Base-by-base conservation (phyloP, 2,113 vertebrate species). In the Pluvialis apricaria region DNA sequence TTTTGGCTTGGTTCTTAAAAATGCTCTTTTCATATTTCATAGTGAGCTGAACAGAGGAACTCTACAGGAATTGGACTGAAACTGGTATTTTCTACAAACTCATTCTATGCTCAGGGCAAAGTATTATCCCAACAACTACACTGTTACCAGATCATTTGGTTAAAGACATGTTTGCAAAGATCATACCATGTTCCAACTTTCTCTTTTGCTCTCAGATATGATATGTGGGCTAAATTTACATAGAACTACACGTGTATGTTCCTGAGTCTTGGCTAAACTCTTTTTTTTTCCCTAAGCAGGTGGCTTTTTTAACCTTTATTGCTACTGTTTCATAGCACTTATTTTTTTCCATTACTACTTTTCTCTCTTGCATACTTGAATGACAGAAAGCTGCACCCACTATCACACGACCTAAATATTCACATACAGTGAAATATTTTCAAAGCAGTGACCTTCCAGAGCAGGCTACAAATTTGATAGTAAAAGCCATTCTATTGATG, bases 381-480 rank as follows among this genome's bases (percentile, higher is more conserved):
- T 86, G 45, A 72, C 70, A 93, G 80, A 94, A 96, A 90, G 92
- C 95, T 97, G 94, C 61, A 65, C n/a, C 73, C 72, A 82, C 94
- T 95, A 94, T 95, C 96, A 93, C 73, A 96, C 90, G 96, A 87
- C 92, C 93, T 96, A 97, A 96, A 94, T 95, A 96, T 42, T 93
- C 91, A 73, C 65, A 85, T 90, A 51, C 42, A 88, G 86, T 90
- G 75, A 94, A 94, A 92, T 95, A 92, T 97, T 97, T 97, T 95
- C 94, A 97, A 97, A 98, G 91, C 68, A 87, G 54, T 96, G 94
- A 94, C 95, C 94, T 96, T 95, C 90, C 83, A 85, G 55, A 97
- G 90, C 82, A 95, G 90, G 91, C 79, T 93, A 96, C 72, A 81
- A 92, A 97, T 96, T 36, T 82, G 77, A 94, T 93, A 95, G 90